Base-by-base conservation (phyloP, 2,888 invertebrate genomes). In the Romanomermis culicivorax region DNA sequence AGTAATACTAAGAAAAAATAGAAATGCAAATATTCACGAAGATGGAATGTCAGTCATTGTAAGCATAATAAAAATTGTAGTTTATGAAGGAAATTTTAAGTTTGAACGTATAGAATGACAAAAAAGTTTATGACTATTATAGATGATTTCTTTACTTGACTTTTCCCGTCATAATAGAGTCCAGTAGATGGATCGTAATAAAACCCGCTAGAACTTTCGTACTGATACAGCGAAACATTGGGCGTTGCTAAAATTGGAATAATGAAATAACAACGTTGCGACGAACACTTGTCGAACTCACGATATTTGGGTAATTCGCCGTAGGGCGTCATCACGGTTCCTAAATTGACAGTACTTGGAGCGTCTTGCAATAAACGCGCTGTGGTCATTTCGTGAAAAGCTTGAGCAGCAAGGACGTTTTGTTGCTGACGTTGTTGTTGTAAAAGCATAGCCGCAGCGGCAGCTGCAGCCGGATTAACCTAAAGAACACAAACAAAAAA, bases 121-220 rank as follows among this genome's bases (percentile, higher is more conserved):
- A n/a, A n/a, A n/a, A n/a, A n/a, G n/a, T n/a, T n/a, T n/a, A n/a
- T n/a, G n/a, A n/a, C n/a, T n/a, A n/a, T n/a, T n/a, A n/a, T n/a
- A n/a, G n/a, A n/a, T n/a, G n/a, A n/a, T n/a, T n/a, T n/a, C n/a
- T 23, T 23, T 57, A 70, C 70, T 66, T 69, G 87, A 1, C 91
- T 85, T 63, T 80, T 85, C 0, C 88, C 81, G 74, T 97, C 97
- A 69, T 93, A 99, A 71, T 95, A 97, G 20, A 95, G 77, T 0
- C 86, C 85, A 1, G 95, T 91, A 1, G 77, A 74, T 0, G 86
- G 80, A 70, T 97, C 95, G 69, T 88, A 93, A 68, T 93, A 93
- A 69, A 88, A 95, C 0, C 95, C 93, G 2, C 89, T 89, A 1
- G 82, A 78, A 68, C 86, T 85, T 69, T 99, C 97, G 66, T 85